Evolutionary conservation across 2,888 invertebrate genomes (phyloP), one percentile per base, ranked within the genome.

Genomic region (Cantharis lateralis): DNA sequence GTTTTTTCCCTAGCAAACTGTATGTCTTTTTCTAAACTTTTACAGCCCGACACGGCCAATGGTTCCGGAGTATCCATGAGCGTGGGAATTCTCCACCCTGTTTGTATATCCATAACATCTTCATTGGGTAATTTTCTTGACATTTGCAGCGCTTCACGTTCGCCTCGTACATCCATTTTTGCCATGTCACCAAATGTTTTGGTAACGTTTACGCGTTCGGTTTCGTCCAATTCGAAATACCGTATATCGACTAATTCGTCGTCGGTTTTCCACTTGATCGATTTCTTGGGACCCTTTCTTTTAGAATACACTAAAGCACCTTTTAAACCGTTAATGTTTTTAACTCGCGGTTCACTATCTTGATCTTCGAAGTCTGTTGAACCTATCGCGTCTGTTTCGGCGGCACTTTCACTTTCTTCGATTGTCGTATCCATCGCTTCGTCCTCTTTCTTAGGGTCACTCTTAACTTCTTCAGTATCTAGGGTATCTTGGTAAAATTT

Each of bases 141-240:
- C 87, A 94, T 92, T 83, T 93, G 92, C 85, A 96, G 91, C n/a
- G 94, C 93, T 85, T 95, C 95, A 72, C 95, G 92, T 89, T 98
- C 98, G 83, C 94, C 91, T 78, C 92, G 92, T 84, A 95, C 93
- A 86, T 98, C 98, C 90, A 96, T 93, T 86, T 95, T 93, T 86
- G 96, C 96, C 95, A 97, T 95, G 84, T 97, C 97, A 48, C 93
- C 94, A 88, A 98, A 98, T 32, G 92, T 95, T 88, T 94, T 96
- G 3, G 94, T 97, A 1, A 98, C 98, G 89, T 98, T 98, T 1
- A 97, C 96, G 85, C 98, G 92, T 89, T 99, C 98, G 15, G 95
- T 97, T 89, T 98, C 98, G 88, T 98, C 98, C 82, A 98, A 89
- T 87, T 98, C 98, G 88, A 99, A 98, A 88, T 93, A 98, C 83